Percentiles rank a stretch among this genome's conserved stretches.
Evolutionary conservation across 2,888 invertebrate genomes (phyloP).

Genomic region (Cerastis rubricosa): DNA sequence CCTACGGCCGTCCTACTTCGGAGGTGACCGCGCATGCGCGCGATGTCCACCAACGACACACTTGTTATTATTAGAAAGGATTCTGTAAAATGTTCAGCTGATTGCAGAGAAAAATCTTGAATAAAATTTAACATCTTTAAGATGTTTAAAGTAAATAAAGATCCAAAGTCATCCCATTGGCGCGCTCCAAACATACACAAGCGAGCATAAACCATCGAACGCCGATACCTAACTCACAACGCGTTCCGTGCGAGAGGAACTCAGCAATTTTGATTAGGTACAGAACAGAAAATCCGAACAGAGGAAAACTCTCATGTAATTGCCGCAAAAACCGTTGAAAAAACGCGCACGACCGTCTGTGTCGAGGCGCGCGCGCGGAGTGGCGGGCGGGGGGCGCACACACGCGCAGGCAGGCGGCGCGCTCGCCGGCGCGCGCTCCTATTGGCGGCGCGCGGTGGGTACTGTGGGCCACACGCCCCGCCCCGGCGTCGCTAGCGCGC

Average conservation of each 20-base stretch:
- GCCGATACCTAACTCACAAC: constrained; percentile 69
- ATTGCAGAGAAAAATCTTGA: constrained; percentile 42
- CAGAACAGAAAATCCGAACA: constrained; percentile 81
- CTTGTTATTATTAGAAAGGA: constrained; percentile 69
- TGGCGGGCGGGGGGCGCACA: constrained; percentile 71
- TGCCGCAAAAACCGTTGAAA: constrained; percentile 79
- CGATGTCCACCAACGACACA: constrained; percentile 61
- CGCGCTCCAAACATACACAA: constrained; percentile 65
- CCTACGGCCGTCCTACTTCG: constrained; percentile 70
- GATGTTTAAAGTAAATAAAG: constrained; percentile 62
- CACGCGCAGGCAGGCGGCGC: constrained; percentile 64
- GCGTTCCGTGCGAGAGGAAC: constrained; percentile 81
- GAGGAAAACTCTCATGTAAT: constrained; percentile 83
- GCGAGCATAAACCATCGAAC: constrained; percentile 64
- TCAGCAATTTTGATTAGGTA: constrained; percentile 82
- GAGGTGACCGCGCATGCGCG: constrained; percentile 75
- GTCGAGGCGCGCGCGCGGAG: constrained; percentile 81
- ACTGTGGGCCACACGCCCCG: constrained; percentile 72
- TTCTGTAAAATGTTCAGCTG: constrained; percentile 50
- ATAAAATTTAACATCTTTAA: constrained; percentile 55
- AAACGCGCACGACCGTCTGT: constrained; percentile 81
- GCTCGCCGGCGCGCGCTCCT: constrained; percentile 63
- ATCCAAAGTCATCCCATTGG: constrained; percentile 68
- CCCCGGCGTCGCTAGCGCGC: constrained; percentile 84
- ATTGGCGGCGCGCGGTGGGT: constrained; percentile 68